Evolutionary conservation across 1,140 invertebrate species (phyloP).

Genomic region (Nilaparvata lugens): DNA sequence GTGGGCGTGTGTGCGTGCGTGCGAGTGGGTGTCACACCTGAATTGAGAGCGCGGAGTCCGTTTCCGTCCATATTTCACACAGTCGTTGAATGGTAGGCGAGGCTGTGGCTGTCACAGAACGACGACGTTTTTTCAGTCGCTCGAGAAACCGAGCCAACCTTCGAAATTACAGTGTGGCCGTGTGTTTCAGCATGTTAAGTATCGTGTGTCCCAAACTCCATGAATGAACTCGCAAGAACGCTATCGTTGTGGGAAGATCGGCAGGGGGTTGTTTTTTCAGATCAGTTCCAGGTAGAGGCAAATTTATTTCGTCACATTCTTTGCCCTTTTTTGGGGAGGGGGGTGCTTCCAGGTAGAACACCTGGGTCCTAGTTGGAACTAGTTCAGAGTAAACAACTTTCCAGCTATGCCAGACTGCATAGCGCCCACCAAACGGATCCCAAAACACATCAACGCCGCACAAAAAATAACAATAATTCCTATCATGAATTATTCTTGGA

Average conservation of each 20-base stretch:
- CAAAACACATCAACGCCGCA: too few relatives aligned
- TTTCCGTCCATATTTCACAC: neutral
- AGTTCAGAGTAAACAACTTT: neutral
- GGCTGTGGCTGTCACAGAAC: neutral
- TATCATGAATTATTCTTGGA: neutral
- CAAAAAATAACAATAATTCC: too few relatives aligned
- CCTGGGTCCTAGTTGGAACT: too few relatives aligned
- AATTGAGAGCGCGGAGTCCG: neutral
- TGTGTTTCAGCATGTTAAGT: too few relatives aligned
- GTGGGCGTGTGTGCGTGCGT: neutral
- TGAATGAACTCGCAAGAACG: neutral
- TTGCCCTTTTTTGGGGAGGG: neutral
- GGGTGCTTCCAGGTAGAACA: too few relatives aligned
- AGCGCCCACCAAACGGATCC: neutral
- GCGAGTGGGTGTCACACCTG: neutral
- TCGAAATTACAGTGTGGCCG: neutral
- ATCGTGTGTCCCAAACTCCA: neutral
- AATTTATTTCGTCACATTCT: conserved; percentile 12
- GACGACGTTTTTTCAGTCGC: neutral
- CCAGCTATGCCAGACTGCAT: neutral
- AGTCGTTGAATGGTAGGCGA: neutral
- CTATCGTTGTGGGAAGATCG: neutral
- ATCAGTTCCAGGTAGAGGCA: conserved; percentile 1
- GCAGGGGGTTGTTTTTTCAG: conserved; percentile 1
- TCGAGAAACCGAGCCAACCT: neutral